phyloP scores from a whole-genome alignment of 1,140 invertebrate genomes.

The Neodiprion virginianus region DNA sequence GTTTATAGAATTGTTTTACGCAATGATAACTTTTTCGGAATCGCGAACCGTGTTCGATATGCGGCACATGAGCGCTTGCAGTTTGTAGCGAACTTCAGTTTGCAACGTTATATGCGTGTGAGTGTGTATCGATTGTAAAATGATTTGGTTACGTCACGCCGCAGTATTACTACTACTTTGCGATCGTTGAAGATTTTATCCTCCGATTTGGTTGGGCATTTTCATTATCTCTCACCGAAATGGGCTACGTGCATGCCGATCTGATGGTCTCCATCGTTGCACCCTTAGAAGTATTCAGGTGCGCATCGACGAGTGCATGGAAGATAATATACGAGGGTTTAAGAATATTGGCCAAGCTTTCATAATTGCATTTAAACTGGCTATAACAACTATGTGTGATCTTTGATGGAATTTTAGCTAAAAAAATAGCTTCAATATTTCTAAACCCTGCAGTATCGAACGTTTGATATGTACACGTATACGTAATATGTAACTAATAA shows the following conservation, averaged over 20 bases:
- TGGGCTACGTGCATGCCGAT: conserved; percentile 74
- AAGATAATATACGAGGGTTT: background rate
- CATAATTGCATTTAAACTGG: background rate
- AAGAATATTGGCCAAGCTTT: background rate
- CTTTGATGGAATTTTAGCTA: background rate
- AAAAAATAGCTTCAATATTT: background rate
- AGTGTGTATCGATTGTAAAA: background rate
- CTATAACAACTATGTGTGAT: background rate
- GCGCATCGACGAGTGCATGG: conserved; percentile 21
- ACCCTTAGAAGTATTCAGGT: conserved; percentile 84
- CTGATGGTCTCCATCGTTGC: conserved; percentile 80
- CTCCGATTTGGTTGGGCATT: conserved; percentile 84
- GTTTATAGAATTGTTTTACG: conserved; percentile 6
- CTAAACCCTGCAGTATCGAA: background rate
- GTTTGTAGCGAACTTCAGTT: background rate
- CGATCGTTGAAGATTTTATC: conserved; percentile 82
- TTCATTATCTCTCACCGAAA: conserved; percentile 80
- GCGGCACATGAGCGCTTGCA: background rate
- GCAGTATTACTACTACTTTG: conserved; percentile 76
- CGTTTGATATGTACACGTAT: no score
- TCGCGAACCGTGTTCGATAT: background rate
- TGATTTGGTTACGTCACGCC: conserved; percentile 24
- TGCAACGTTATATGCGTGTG: conserved; percentile 38
- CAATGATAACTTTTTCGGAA: background rate
- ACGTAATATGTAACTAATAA: no score